Evolutionary conservation across 1,140 invertebrate genomes (phyloP), one percentile per base, ranked within the genome.

Genomic region (Diorhabda elongata): DNA sequence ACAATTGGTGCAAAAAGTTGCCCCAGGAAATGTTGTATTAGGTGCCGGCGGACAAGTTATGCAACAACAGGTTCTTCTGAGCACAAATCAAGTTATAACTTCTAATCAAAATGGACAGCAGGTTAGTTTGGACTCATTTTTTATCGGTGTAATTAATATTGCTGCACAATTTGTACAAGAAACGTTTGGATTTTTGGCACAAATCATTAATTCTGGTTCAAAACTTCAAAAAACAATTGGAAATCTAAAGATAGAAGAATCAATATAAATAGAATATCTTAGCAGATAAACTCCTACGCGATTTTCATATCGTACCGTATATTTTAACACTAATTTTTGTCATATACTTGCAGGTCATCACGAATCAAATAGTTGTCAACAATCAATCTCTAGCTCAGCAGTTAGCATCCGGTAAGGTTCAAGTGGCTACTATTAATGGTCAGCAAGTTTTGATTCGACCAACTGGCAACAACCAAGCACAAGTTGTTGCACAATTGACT

Each of bases 401-500:
- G 76, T 83, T 93, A 56, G 90, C 90, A 1, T 85, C 88, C 42
- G 92, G 91, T 5, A 92, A 92, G 79, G 86, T 92, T 3, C 91
- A 93, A 76, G 81, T 94, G n/a, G 90, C 92, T 3, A 92, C 90
- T 4, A 88, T 93, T 5, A 90, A 91, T 75, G 92, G 92, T 0
- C 92, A 94, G 73, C 92, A 94, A 81, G 91, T 94, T 9, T 78
- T 86, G 56, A 91, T 94, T 43, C 83, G 90, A 63, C 86, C 88
- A 4, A 86, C 90, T 7, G 90, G 90, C 8, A 90, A 90, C 75
- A 88, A 89, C 78, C 87, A 89, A 72, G 87, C 87, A 9, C 89
- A 91, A 77, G 88, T 91, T 52, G 87, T 89, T 2, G 87, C 87
- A 3, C 87, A 89, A 71, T 84, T 89, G 42, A 85, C 84, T n/a